Evolutionary conservation across 2,888 invertebrate species (phyloP), one percentile per base, ranked within the genome.

Genomic region (Ceramica pisi): DNA sequence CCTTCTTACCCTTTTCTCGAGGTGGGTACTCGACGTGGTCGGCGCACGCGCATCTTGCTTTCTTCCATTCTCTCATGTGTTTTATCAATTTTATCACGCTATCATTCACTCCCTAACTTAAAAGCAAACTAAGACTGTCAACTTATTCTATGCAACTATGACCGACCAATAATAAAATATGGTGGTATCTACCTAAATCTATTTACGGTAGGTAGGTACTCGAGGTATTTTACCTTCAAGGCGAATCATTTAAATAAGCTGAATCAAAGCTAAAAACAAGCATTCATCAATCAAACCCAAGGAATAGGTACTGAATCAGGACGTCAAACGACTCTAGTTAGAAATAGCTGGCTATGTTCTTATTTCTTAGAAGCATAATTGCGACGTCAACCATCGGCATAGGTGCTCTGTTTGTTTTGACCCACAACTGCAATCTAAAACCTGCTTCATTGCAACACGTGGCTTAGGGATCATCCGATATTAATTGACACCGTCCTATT

Each of bases 381-480:
- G 23, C 21, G 46, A 1, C 6, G 12, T 31, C 5, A 35, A 38
- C 16, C 3, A 38, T n/a, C 48, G 19, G 7, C 8, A 8, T 4
- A 35, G 8, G 1, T 19, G 19, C 14, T 31, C 21, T 12, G 50
- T 46, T 55, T 69, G 1, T 53, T 26, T 67, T 51, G 23, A 50
- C 50, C 1, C 35, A 50, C 23, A 41, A 26, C 10, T 26, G 60
- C 35, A 56, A 68, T 61, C 5, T 26, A n/a, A 67, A 50, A 48
- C 60, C 55, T 38, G 72, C 21, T 31, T 50, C n/a, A 73, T 35
- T 62, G 44, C 44, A 26, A 62, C 62, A 60, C 72, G 50, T 72
- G 67, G 53, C 70, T 64, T 46, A n/a, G 6, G 21, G 10, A 61
- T 62, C 59, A 70, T 48, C 5, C 23, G 35, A 50, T 60, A 69